A percentile compares a stretch with the other conserved stretches of the same genome.
phyloP scores from a whole-genome alignment of 2,797 vertebrate species.

The Tenualosa thibaudeaui region DNA sequence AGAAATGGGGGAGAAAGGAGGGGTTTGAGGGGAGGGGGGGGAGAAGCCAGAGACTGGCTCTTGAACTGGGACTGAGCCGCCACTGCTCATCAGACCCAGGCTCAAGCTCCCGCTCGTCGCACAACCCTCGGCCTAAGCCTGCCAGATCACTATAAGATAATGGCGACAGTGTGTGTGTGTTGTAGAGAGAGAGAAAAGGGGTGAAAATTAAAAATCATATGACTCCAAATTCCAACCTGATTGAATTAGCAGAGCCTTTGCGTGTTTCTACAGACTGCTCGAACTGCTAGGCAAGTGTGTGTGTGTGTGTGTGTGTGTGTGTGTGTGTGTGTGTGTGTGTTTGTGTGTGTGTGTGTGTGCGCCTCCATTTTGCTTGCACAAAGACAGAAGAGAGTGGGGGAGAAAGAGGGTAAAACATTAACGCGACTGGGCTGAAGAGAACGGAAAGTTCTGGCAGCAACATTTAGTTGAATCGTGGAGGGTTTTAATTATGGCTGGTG shows the following conservation, averaged over 20 bases:
- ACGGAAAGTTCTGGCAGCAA: conserved; percentile 42
- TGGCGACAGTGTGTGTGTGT: not conserved
- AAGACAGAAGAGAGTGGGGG: not conserved
- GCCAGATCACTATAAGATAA: not conserved
- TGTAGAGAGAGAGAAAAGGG: not conserved
- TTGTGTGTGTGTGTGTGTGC: too few species aligned
- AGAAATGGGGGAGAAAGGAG: not conserved
- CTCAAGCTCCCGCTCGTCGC: not conserved
- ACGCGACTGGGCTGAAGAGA: conserved; percentile 20
- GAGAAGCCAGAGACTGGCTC: not conserved
- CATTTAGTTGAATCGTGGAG: conserved; percentile 19
- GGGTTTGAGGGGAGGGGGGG: not conserved
- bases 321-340: too few species aligned
- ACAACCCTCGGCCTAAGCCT: not conserved
- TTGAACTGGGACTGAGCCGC: not conserved
- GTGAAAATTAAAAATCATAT: not conserved
- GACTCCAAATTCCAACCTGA: conserved; percentile 15
- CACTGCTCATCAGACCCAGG: not conserved
- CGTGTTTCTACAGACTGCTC: not conserved
- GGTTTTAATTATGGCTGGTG: conserved; percentile 6
- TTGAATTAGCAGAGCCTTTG: conserved; percentile 10
- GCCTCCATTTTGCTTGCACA: conserved; percentile 42
- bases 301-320: too few species aligned
- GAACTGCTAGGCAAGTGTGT: not conserved
- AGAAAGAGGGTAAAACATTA: conserved; percentile 44